Percentiles rank a stretch among this genome's conserved stretches.
Evolutionary conservation across 92 coral and sea anemone genomes (phyloP).

Genomic region (Blastomussa wellsi): DNA sequence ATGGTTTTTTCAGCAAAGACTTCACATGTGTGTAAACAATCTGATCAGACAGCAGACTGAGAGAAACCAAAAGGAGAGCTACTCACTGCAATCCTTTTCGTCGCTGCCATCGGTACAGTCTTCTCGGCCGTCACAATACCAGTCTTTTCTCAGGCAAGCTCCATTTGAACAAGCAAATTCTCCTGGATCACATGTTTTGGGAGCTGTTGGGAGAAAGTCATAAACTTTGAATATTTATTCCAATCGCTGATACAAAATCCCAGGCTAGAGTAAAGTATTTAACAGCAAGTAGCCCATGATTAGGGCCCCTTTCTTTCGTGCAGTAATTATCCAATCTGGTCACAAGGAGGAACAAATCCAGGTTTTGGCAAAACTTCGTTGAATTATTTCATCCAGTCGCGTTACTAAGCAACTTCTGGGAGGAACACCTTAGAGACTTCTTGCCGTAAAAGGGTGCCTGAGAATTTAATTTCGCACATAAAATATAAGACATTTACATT

Average conservation of each 20-base stretch:
- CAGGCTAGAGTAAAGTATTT: no score
- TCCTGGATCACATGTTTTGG: constrained; percentile 42
- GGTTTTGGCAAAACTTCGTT: no score
- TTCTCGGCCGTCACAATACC: constrained; percentile 55
- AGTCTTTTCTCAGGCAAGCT: constrained; percentile 30
- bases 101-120: constrained; percentile 61
- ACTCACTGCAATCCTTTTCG: constrained; percentile 71
- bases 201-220: constrained; percentile 41
- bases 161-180: constrained; percentile 53
- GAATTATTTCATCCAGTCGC: no score
- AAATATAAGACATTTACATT: no score
- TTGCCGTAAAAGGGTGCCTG: no score
- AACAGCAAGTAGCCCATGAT: no score
- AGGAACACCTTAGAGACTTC: no score
- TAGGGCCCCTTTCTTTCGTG: no score
- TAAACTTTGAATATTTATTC: not conserved
- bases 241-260: no score
- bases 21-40: not conserved
- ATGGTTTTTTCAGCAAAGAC: not conserved
- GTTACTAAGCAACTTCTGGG: no score
- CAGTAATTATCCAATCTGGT: no score
- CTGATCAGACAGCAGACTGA: not conserved
- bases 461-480: not conserved
- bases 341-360: no score
- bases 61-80: not conserved